Base-by-base conservation (phyloP, 1,140 invertebrate genomes). In the Zaprionus nigranus region DNA sequence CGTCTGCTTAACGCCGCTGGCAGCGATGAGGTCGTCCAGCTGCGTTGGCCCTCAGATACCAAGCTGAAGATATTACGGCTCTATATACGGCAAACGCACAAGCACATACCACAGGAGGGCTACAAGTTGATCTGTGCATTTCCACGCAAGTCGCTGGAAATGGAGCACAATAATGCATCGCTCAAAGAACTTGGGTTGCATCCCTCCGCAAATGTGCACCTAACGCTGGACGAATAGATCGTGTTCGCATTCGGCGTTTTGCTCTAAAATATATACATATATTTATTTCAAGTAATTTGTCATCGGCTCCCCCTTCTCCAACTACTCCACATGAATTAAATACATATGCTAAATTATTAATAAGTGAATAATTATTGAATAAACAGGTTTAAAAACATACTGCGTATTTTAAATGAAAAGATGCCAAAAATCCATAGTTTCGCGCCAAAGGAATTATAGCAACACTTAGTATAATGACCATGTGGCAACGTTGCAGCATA, bases 71-170 rank as follows among this genome's bases (percentile, higher is more conserved):
- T 79, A 3, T 54, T 93, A n/a, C 74, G 85, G 28, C 66, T 86
- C 0, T 93, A 92, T 63, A 91, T 93, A 22, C 56, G 36, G 1
- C 81, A 91, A 84, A 86, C 88, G 74, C 91, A 92, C 85, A 82
- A 91, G 46, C 88, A 92, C 69, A 91, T 92, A 85, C 75, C 81
- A 17, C 65, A 75, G 28, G 76, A 80, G 15, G 90, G 86, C 22
- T 93, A 92, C 58, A 92, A 92, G 62, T 71, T 93, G 24, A 93
- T 93, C 28, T 91, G 88, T 64, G 85, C 92, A 43, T 93, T 91
- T 73, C 92, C 92, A 22, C 81, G 92, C 28, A 92, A 92, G 62
- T 81, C 81, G 22, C 72, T 92, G 1, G 85, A 92, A 30, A 40
- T 65, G 5, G 81, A 91, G 68, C 86, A 92, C 69, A 86, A 91